A percentile compares a stretch with the other conserved stretches of the same genome.
These are phyloP conservation scores for Kryphioiulus occultus DNA, from an alignment of 2,888 invertebrate species.

Conservation along the genomic window DNA sequence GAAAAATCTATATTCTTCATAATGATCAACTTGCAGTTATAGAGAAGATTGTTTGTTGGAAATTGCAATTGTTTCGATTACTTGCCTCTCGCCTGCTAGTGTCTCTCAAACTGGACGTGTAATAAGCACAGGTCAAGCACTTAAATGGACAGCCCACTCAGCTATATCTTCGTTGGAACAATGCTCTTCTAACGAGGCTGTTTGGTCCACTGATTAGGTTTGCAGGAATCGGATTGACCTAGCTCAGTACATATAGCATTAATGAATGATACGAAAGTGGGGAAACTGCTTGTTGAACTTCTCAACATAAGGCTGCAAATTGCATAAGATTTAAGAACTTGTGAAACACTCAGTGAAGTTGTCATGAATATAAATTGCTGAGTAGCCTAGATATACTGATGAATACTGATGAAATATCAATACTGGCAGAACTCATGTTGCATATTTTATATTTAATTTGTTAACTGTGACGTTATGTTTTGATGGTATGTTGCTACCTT, in stretches of 20 bases:
- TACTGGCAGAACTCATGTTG: too few relatives aligned
- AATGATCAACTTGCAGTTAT: constrained; percentile 39
- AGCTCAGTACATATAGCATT: neutral
- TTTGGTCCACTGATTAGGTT: neutral
- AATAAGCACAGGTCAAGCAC: constrained; percentile 33
- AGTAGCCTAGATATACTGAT: too few relatives aligned
- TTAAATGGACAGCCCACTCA: constrained; percentile 30
- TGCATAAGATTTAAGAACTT: too few relatives aligned
- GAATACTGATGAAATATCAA: too few relatives aligned
- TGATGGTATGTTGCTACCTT: too few relatives aligned
- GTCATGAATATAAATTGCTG: too few relatives aligned
- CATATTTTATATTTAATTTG: too few relatives aligned
- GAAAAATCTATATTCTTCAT: constrained; percentile 24
- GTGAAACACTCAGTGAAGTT: too few relatives aligned
- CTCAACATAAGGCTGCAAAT: neutral
- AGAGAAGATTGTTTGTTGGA: constrained; percentile 40
- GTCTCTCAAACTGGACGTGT: constrained; percentile 36
- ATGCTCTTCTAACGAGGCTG: neutral
- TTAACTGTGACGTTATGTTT: too few relatives aligned
- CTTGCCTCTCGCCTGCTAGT: neutral
- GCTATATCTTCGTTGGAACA: neutral
- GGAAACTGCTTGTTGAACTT: neutral
- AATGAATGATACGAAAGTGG: neutral
- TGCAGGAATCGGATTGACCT: constrained; percentile 37
- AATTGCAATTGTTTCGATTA: constrained; percentile 27